A percentile compares a stretch with the other conserved stretches of the same genome.
Conservation (phyloP, 2,113 vertebrate species). For the Triplophysa tibetana region DNA sequence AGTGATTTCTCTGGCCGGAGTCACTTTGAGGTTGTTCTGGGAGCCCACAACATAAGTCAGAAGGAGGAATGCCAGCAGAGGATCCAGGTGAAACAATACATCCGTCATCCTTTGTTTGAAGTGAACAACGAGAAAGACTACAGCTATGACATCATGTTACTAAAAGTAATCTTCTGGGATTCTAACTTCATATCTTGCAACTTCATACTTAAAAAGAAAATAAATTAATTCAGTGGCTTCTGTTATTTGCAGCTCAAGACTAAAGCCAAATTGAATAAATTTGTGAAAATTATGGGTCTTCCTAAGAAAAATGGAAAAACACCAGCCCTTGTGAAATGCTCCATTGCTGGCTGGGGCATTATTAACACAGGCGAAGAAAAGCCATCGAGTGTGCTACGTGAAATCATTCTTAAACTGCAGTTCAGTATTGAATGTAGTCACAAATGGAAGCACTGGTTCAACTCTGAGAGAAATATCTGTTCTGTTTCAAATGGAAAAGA, state of each 20-base stretch:
- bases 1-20: background rate
- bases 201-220: background rate
- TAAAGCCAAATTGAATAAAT: conserved; percentile 52
- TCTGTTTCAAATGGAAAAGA: conserved; percentile 49
- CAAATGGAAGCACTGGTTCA: conserved; percentile 35
- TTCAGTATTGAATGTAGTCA: conserved; percentile 25
- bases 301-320: conserved; percentile 45
- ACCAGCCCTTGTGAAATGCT: conserved; percentile 43
- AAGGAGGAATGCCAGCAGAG: conserved; percentile 62
- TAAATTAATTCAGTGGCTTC: conserved; percentile 1
- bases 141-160: conserved; percentile 52
- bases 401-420: conserved; percentile 49
- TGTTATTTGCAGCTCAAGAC: conserved; percentile 57
- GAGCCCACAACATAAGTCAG: conserved; percentile 62
- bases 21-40: conserved; percentile 62
- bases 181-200: background rate
- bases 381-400: conserved; percentile 51
- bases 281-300: conserved; percentile 48
- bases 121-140: background rate
- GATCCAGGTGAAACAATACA: conserved; percentile 52
- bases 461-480: conserved; percentile 57
- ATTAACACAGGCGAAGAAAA: fast-evolving
- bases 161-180: background rate
- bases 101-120: conserved; percentile 39
- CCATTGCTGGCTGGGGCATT: conserved; percentile 64